phyloP scores from a whole-genome alignment of 2,888 invertebrate species.

The Hirtodrosophila confusa region DNA sequence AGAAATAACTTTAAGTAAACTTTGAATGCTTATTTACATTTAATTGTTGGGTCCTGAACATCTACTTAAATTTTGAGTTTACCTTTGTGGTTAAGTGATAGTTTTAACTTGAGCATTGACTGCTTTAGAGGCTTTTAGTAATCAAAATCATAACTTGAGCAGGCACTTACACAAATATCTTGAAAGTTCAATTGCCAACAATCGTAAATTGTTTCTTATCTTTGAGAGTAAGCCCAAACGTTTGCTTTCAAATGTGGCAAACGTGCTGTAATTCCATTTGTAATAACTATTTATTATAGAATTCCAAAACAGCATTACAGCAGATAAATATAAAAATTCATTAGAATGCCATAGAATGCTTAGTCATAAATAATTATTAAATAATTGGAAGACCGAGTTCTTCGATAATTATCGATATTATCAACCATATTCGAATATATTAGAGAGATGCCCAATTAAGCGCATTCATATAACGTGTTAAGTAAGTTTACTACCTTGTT shows the following conservation, averaged over 20 bases:
- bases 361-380: constrained; percentile 5
- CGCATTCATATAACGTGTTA: background rate
- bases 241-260: constrained; percentile 3
- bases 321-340: constrained; percentile 1
- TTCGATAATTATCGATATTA: background rate
- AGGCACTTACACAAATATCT: background rate
- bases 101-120: background rate
- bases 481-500: constrained; percentile 18
- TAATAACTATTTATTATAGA: background rate
- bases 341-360: constrained; percentile 17
- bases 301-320: background rate
- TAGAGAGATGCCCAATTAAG: background rate
- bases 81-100: no score
- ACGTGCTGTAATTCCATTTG: constrained; percentile 6
- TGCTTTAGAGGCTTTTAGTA: background rate
- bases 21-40: no score
- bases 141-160: background rate
- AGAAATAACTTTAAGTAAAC: no score
- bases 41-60: no score
- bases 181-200: background rate
- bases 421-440: no score
- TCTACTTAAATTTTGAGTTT: no score
- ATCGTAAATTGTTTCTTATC: constrained; percentile 15
- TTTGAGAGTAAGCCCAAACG: background rate
- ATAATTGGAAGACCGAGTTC: background rate